Percentiles rank a stretch among this genome's conserved stretches.
phyloP scores from a whole-genome alignment of 2,797 vertebrate genomes.

The Macrochelys suwanniensis region DNA sequence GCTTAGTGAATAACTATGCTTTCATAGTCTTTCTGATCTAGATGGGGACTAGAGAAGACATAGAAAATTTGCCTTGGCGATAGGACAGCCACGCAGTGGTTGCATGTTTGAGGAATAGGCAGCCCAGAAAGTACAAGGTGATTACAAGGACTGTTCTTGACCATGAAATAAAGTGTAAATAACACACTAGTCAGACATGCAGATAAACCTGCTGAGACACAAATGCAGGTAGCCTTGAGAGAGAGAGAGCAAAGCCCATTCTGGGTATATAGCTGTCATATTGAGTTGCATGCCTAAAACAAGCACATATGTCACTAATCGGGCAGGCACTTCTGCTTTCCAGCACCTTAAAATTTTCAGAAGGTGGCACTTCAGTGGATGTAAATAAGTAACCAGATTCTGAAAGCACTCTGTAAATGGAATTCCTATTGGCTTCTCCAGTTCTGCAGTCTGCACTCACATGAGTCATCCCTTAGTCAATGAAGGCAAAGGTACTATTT shows the following conservation, averaged over 20 bases:
- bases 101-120: neutral
- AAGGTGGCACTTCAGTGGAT: neutral
- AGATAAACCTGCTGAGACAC: neutral
- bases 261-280: neutral
- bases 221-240: neutral
- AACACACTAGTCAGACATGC: neutral
- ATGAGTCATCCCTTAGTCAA: neutral
- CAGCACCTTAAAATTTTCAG: neutral
- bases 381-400: neutral
- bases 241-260: no score
- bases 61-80: rapidly evolving
- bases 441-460: neutral
- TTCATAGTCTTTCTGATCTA: neutral
- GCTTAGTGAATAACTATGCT: neutral
- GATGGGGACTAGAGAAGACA: neutral
- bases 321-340: neutral
- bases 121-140: neutral
- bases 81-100: neutral
- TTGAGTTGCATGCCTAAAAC: neutral
- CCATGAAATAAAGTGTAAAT: neutral
- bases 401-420: neutral
- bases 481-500: neutral
- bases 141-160: neutral
- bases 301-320: neutral
- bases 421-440: neutral